These are phyloP conservation scores for Mactra quadrangularis DNA, from an alignment of 1,140 invertebrate genomes.

Conservation along the genomic window DNA sequence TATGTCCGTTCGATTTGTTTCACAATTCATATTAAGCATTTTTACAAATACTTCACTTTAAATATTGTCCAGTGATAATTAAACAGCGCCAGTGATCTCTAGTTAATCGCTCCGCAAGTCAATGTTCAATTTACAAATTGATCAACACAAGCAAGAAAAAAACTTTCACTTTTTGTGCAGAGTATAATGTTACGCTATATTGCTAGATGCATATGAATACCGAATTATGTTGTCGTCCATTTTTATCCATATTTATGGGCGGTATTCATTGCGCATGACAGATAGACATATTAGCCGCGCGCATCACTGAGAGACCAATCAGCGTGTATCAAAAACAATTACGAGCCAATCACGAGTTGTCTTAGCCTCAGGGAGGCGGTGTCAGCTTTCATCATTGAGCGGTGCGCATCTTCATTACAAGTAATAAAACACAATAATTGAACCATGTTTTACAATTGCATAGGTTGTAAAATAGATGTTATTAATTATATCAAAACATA, in stretches of 20 bases:
- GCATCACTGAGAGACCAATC: constrained; percentile 48
- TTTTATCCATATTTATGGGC: constrained; percentile 58
- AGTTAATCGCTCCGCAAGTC: too few species aligned
- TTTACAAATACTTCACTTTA: neutral
- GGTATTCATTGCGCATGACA: constrained; percentile 27
- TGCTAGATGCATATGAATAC: neutral
- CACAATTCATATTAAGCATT: constrained; percentile 52
- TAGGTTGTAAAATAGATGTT: constrained; percentile 14
- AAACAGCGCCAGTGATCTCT: too few species aligned
- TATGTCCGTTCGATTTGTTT: constrained; percentile 5
- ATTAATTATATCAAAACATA: constrained; percentile 35
- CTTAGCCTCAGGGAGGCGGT: constrained; percentile 48
- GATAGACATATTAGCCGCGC: constrained; percentile 27
- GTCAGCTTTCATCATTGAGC: constrained; percentile 42
- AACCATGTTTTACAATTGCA: neutral
- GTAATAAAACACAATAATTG: constrained; percentile 48
- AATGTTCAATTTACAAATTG: too few species aligned
- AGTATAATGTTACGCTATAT: too few species aligned
- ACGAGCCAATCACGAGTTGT: constrained; percentile 34
- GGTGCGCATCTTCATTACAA: constrained; percentile 40
- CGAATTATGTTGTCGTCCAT: neutral
- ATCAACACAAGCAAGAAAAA: too few species aligned
- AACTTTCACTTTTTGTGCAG: too few species aligned
- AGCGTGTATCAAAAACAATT: constrained; percentile 25
- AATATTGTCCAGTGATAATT: neutral